phyloP scores from a whole-genome alignment of 2,113 vertebrate genomes.

The Antechinus flavipes region DNA sequence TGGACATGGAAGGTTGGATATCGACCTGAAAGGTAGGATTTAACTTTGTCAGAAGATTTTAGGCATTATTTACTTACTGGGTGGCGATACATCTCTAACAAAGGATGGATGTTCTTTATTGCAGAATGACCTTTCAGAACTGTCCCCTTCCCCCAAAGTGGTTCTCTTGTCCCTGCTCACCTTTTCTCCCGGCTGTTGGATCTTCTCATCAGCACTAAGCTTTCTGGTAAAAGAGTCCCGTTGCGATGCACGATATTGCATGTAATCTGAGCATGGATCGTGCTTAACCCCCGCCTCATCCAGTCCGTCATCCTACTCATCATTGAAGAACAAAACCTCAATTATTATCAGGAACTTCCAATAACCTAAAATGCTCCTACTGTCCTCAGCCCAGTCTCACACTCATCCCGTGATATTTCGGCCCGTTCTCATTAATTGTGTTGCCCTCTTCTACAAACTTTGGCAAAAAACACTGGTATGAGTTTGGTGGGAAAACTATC shows the following conservation, averaged over 20 bases:
- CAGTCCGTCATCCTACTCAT: neutral
- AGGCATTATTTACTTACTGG: neutral
- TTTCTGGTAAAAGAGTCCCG: neutral
- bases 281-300: neutral
- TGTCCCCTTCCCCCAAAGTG: neutral
- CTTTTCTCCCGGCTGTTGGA: neutral
- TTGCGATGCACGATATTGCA: neutral
- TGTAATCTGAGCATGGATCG: neutral
- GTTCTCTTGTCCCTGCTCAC: neutral
- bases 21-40: neutral
- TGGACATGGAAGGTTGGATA: neutral
- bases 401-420: neutral
- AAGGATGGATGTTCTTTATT: neutral
- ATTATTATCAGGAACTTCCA: neutral
- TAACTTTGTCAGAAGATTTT: neutral
- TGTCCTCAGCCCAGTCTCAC: neutral
- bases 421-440: neutral
- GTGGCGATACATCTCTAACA: neutral
- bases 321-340: neutral
- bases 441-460: neutral
- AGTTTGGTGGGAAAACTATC: neutral
- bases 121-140: neutral
- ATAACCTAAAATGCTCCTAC: neutral
- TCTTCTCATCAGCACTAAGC: neutral
- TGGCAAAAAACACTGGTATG: neutral